These are phyloP conservation scores for Zaprionus lineosus DNA, from an alignment of 2,888 invertebrate genomes.

Conservation along the genomic window DNA sequence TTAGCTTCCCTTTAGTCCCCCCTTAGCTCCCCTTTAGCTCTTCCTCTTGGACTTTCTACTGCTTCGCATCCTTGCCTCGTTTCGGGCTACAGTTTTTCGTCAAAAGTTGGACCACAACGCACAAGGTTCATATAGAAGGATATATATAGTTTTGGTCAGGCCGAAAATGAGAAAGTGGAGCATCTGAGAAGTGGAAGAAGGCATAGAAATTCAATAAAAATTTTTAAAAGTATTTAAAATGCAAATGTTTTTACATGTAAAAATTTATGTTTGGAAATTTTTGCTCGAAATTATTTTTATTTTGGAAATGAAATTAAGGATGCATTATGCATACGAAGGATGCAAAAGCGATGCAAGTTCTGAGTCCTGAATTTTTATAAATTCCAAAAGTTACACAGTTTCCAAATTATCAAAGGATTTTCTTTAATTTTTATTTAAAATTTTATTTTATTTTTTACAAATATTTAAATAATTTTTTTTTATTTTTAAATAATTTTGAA, in stretches of 20 bases:
- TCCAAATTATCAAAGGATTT: no score
- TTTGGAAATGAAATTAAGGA: constrained; percentile 9
- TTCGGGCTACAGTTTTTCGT: constrained; percentile 49
- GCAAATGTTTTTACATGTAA: constrained; percentile 32
- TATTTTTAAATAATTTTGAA: no score
- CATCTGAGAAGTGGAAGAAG: constrained; percentile 10
- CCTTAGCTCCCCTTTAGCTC: background rate
- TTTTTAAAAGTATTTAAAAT: constrained; percentile 46
- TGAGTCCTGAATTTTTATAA: no score
- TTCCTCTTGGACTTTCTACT: background rate
- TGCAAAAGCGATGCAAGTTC: no score
- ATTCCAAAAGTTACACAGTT: no score
- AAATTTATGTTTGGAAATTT: constrained; percentile 5
- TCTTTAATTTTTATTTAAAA: no score
- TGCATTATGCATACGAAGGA: no score
- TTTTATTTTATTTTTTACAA: no score
- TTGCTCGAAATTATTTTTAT: no score
- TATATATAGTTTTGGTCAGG: no score
- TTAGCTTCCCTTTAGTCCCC: background rate
- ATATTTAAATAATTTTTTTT: no score
- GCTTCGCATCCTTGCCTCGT: background rate
- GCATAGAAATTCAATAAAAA: constrained; percentile 61
- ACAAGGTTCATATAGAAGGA: no score
- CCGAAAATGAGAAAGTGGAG: background rate
- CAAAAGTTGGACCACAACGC: constrained; percentile 50